Conservation (phyloP, 2,888 invertebrate genomes). For the Tuta absoluta region DNA sequence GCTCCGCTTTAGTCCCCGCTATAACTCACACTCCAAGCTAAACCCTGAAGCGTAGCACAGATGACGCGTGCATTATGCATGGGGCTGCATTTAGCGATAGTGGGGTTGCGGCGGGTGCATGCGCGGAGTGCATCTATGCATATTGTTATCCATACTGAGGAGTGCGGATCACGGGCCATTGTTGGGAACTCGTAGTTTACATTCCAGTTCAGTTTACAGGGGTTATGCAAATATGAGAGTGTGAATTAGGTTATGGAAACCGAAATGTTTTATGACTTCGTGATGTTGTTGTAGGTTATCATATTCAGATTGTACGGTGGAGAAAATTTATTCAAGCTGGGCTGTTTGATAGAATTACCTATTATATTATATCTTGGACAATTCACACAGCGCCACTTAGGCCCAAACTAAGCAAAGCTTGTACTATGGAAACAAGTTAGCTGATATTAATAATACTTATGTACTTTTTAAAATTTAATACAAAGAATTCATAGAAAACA, state of each 20-base stretch:
- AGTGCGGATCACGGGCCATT: slow-evolving; percentile 20
- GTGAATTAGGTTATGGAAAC: not conserved
- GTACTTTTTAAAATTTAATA: too few species aligned
- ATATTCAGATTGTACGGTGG: too few species aligned
- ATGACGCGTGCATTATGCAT: slow-evolving; percentile 75
- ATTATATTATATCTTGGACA: too few species aligned
- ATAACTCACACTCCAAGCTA: slow-evolving; percentile 25
- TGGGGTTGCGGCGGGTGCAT: slow-evolving; percentile 36
- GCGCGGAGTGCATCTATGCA: slow-evolving; percentile 28
- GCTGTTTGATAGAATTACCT: too few species aligned
- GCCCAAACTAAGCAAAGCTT: too few species aligned
- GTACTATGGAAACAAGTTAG: too few species aligned
- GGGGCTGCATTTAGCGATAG: slow-evolving; percentile 67
- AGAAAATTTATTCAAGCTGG: too few species aligned
- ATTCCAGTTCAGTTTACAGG: slow-evolving; percentile 1
- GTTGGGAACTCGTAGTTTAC: slow-evolving; percentile 14
- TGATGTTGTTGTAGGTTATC: not conserved
- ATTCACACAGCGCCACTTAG: too few species aligned
- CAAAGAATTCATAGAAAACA: too few species aligned
- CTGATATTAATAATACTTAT: too few species aligned
- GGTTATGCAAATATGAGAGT: slow-evolving; percentile 2
- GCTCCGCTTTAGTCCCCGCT: slow-evolving; percentile 36
- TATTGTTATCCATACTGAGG: slow-evolving; percentile 34
- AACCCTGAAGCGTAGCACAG: slow-evolving; percentile 55
- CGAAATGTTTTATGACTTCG: not conserved